Base-by-base conservation (phyloP, 2,113 vertebrate species). In the Engraulis encrasicolus region DNA sequence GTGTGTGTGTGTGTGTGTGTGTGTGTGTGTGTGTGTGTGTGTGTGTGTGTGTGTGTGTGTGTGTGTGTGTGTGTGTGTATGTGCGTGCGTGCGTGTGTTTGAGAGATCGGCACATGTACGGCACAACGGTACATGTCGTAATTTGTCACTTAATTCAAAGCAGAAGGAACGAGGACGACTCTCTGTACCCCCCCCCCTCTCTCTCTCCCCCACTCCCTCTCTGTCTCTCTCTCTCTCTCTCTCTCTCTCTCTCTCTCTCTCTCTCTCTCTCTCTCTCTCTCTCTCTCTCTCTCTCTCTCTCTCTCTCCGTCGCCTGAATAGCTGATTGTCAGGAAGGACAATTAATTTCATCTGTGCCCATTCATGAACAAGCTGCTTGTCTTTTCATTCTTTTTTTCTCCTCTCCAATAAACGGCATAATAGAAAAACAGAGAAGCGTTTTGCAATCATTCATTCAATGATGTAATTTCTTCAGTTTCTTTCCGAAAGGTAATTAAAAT, bases 71-170 rank as follows among this genome's bases (percentile, higher is more conserved):
- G 9, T 3, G 40, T 5, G 40, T 3, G 3, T 45, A 45, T 45
- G 40, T 5, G 4, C 3, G 40, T 3, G 40, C 40, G 9, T 45
- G 40, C 40, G 40, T 74, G 66, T 74, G 27, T 74, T 31, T 74
- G 23, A 31, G 27, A 12, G 66, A 74, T 23, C 66, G 27, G 27
- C 27, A 31, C 66, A 34, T 31, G 66, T 74, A 74, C 31, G 31
- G 34, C 66, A 74, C 27, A 31, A 27, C 27, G 6, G 23, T 23
- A 23, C 34, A 27, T 74, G 66, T 74, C 27, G 66, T 74, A 74
- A 74, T 74, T 74, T 34, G 66, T 74, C 66, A 34, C 23, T 74
- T 31, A 34, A 74, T 74, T 74, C 66, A 74, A 34, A 74, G 66
- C 27, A 27, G 66, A 74, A 31, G 15, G 23, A 14, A 23, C 31